Evolutionary conservation across 2,888 invertebrate species (phyloP).

Genomic region (Crossocerus cetratus): DNA sequence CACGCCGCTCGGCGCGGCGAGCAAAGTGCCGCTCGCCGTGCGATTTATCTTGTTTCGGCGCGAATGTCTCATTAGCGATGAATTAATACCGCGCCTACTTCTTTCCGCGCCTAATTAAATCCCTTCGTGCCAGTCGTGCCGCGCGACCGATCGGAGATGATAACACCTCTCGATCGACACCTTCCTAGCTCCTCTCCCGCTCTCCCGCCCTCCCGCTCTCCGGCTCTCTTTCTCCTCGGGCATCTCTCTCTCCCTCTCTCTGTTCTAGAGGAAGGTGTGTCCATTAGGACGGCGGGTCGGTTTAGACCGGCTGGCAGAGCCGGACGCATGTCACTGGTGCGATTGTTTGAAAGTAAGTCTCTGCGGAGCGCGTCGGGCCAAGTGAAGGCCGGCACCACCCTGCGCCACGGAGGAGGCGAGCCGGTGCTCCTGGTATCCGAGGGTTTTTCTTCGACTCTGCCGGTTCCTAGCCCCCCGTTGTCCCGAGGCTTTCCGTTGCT

Average conservation of each 20-base stretch:
- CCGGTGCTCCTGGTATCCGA: slow-evolving; percentile 24
- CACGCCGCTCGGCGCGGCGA: background rate
- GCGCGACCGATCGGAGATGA: background rate
- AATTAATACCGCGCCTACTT: background rate
- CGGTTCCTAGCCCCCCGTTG: slow-evolving; percentile 55
- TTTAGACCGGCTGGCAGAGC: too few relatives aligned
- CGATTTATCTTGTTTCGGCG: slow-evolving; percentile 8
- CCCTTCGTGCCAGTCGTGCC: slow-evolving; percentile 2
- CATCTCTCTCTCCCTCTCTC: background rate
- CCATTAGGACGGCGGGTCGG: too few relatives aligned
- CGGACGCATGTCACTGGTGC: too few relatives aligned
- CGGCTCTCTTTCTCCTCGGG: background rate
- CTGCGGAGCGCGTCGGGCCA: background rate
- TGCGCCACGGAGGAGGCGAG: background rate
- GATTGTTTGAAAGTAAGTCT: background rate
- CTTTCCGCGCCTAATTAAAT: slow-evolving; percentile 17
- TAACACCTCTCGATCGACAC: slow-evolving; percentile 1
- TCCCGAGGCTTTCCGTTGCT: slow-evolving; percentile 59
- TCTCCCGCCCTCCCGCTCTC: too few relatives aligned
- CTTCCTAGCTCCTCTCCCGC: background rate
- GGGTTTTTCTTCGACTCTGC: slow-evolving; percentile 54
- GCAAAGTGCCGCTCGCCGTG: background rate
- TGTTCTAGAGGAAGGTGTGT: too few relatives aligned
- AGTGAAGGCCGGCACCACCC: slow-evolving; percentile 21
- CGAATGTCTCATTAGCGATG: slow-evolving; percentile 4